Conservation (phyloP, 2,113 vertebrate species). For the Chaetura pelagica region DNA sequence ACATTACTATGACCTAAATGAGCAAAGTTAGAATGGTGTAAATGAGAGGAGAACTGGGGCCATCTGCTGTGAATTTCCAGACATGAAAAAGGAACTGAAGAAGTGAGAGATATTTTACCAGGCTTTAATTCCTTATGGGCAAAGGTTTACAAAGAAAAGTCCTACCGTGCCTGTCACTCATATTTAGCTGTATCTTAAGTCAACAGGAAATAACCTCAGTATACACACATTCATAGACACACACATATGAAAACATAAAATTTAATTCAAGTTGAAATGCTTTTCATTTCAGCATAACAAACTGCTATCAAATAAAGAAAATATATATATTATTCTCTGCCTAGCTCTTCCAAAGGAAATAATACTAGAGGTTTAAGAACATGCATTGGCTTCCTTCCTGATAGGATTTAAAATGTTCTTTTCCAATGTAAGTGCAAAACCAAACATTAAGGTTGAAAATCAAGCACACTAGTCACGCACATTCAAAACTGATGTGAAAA, state of each 20-base stretch:
- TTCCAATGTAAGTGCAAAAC: constrained; percentile 54
- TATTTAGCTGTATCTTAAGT: constrained; percentile 19
- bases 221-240: neutral
- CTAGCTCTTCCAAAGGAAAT: constrained; percentile 63
- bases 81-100: neutral
- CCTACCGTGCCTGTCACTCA: neutral
- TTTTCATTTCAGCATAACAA: constrained; percentile 29
- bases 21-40: constrained; percentile 18
- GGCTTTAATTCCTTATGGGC: neutral
- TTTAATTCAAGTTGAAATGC: constrained; percentile 11
- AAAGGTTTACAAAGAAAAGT: constrained; percentile 1
- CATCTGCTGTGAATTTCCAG: constrained; percentile 40
- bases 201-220: constrained; percentile 13
- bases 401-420: constrained; percentile 57
- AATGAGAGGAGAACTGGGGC: constrained; percentile 21
- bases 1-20: constrained; percentile 27
- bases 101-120: neutral
- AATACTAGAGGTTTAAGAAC: constrained; percentile 63
- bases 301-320: constrained; percentile 53
- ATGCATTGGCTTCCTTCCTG: constrained; percentile 58
- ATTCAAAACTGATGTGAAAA: constrained; percentile 37
- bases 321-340: constrained; percentile 30
- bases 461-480: constrained; percentile 24
- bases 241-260: neutral
- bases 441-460: constrained; percentile 37